Evolutionary conservation across 1,140 invertebrate species (phyloP), one percentile per base, ranked within the genome.

Genomic region (Drosophila mojavensis): DNA sequence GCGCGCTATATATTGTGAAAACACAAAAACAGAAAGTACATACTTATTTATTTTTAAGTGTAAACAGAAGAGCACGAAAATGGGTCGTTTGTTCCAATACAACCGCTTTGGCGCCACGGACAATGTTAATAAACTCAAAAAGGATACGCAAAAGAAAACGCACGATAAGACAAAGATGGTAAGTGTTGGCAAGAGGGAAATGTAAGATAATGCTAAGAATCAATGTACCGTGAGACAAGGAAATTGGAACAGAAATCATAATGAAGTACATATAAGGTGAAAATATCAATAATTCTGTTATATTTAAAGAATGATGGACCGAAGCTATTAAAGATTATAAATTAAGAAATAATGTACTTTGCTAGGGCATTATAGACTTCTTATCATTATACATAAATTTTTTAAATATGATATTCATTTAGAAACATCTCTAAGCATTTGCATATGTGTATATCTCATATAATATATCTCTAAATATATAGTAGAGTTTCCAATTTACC

Each of bases 71-170:
- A 50, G 43, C 13, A 43, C 20, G 4, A 78, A 82, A 89, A 91
- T 91, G 89, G 89, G 89, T 80, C 89, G 89, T 39, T 79, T 91
- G 11, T 91, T 91, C 65, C 89, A 91, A 66, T 91, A 91, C 66
- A 91, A 91, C 65, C 89, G 89, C 43, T 91, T 91, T 76, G 89
- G 81, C 71, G 81, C 71, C 78, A 69, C 61, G 75, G 84, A 84
- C 61, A 84, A 59, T 41, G 54, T 72, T 47, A 79, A 88, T 61
- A 88, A 86, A 28, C 80, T 73, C 75, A 89, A 84, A 75, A 88
- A 88, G 84, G 84, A 88, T 90, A 88, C 70, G 20, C 81, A 78
- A 45, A 69, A 68, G 6, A 89, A 79, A 28, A 60, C 60, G 15
- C 68, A 75, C n/a, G 68, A 65, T 20, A 73, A 77, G 30, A 58